Base-by-base conservation (phyloP, 23 tunicate species). In the Oikopleura dioica region DNA sequence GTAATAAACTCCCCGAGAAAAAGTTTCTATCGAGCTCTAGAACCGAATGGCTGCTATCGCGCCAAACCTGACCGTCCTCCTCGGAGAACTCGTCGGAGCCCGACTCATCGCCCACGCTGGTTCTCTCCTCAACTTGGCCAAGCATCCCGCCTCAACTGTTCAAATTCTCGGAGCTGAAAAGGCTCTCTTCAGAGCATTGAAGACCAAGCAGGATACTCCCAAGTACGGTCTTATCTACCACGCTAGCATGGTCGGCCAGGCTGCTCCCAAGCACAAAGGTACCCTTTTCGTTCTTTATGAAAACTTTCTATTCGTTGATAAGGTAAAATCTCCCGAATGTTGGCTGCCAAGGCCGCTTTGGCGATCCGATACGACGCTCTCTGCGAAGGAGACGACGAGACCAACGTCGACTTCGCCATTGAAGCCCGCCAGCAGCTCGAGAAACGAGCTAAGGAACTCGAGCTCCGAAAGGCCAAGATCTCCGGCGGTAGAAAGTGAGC, bases 81-180 rank as follows among this genome's bases (percentile, higher is more conserved):
- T 86, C 35, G 99, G 99, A 30, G 99, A 94, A 51, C 68, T 94
- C 0, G 99, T 94, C 0, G 99, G 99, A 4, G 99, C 99, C 9
- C 69, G 99, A 37, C 37, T 94, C 50, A 94, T 94, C 51, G 85
- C 99, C 1, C 99, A 94, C 59, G 95, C 95, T 34, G 99, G 99
- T 0, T 94, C 99, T 0, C 78, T 94, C 30, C 55, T 94, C 4
- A 94, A 86, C 67, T 76, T 94, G 31, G 99, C 99, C 67, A 94
- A 94, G 59, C 87, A 86, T 68, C 99, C 99, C n/a, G 87, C 99
- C 16, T 94, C 99, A 1, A 94, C 99, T 38, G 95, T 94, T 0
- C 99, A 94, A 79, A 94, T 94, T 55, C 83, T 94, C 1, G 99
- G 99, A 23, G 99, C 99, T 1, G 99, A 94, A 78, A 94, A 94